phyloP scores from a whole-genome alignment of 2,113 vertebrate species.

The Xiphophorus couchianus region DNA sequence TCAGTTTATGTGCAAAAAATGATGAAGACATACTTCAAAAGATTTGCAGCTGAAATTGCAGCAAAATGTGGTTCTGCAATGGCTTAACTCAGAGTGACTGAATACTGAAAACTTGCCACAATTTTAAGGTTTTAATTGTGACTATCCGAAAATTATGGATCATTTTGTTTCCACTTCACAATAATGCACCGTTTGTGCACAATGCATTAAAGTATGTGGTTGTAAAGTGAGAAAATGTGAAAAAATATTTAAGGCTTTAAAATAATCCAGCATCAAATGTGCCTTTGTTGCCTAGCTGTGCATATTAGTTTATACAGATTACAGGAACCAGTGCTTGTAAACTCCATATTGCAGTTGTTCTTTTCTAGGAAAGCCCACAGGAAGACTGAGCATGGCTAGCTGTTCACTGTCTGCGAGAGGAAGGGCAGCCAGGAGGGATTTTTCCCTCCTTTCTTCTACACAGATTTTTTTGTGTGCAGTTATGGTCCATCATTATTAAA shows the following conservation, averaged over 20 bases:
- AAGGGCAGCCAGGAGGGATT: slow-evolving; percentile 59
- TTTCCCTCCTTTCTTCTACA: slow-evolving; percentile 73
- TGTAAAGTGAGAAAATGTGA: too few relatives aligned
- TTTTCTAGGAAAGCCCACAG: slow-evolving; percentile 39
- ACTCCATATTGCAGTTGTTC: slow-evolving; percentile 30
- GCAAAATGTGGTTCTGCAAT: too few relatives aligned
- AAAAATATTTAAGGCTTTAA: background rate
- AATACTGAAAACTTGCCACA: too few relatives aligned
- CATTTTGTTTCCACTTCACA: too few relatives aligned
- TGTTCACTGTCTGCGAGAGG: slow-evolving; percentile 62
- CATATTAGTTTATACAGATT: slow-evolving; percentile 1
- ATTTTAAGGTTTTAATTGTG: too few relatives aligned
- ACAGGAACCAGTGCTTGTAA: slow-evolving; percentile 22
- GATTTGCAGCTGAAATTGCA: too few relatives aligned
- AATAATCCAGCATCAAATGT: background rate
- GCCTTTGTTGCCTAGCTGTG: background rate
- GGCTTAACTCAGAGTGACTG: too few relatives aligned
- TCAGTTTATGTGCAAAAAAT: too few relatives aligned
- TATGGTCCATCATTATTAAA: slow-evolving; percentile 95
- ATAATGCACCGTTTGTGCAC: too few relatives aligned
- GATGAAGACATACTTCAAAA: too few relatives aligned
- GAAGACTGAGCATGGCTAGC: slow-evolving; percentile 54
- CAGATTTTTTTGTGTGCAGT: slow-evolving; percentile 83
- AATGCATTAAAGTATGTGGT: too few relatives aligned
- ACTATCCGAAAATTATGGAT: too few relatives aligned